Conservation (phyloP, 1,140 invertebrate genomes). For the Sarcophaga peregrina region DNA sequence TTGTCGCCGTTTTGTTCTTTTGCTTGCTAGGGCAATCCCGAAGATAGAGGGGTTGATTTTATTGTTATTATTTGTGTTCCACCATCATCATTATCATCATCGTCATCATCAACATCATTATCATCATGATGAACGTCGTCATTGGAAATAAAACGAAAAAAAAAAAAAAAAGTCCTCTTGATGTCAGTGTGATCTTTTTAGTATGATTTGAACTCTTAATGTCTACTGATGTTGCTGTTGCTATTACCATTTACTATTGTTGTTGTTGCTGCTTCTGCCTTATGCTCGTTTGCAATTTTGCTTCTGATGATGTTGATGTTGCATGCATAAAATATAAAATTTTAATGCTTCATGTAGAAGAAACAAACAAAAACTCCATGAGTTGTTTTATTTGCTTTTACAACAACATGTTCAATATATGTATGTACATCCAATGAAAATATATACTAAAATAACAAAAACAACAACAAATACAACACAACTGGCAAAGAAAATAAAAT, state of each 20-base stretch:
- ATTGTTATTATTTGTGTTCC: background rate
- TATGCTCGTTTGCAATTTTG: background rate
- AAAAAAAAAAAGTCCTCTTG: constrained; percentile 13
- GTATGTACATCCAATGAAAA: background rate
- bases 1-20: background rate
- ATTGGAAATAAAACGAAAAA: background rate
- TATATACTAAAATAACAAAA: background rate
- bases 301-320: constrained; percentile 26
- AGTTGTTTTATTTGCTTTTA: constrained; percentile 29
- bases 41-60: constrained; percentile 39
- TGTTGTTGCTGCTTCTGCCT: constrained; percentile 6
- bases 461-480: background rate
- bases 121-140: background rate
- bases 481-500: background rate
- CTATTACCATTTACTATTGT: background rate
- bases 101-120: background rate
- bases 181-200: constrained; percentile 38
- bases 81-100: background rate
- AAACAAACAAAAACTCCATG: constrained; percentile 29
- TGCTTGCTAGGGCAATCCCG: constrained; percentile 43
- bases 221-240: background rate
- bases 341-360: constrained; percentile 31
- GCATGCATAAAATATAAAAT: constrained; percentile 42
- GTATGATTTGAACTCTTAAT: constrained; percentile 41
- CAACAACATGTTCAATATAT: constrained; percentile 25